Evolutionary conservation across 2,113 vertebrate genomes (phyloP).

Genomic region (Protobothrops flavoviridis): DNA sequence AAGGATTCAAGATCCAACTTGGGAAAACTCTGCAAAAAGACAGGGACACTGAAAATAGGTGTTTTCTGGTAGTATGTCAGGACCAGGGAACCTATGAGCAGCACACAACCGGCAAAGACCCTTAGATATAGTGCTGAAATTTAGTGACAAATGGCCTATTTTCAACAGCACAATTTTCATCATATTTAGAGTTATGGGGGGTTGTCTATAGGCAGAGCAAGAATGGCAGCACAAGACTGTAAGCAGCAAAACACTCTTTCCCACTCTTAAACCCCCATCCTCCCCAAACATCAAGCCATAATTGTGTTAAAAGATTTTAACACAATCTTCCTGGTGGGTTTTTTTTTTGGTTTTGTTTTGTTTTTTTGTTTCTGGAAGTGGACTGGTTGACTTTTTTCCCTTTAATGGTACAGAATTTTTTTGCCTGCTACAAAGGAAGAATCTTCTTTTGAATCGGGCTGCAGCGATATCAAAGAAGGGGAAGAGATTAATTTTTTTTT

Average conservation of each 20-base stretch:
- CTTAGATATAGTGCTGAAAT: not conserved
- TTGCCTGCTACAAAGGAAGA: not conserved
- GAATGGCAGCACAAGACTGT: not conserved
- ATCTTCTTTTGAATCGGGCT: not conserved
- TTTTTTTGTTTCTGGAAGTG: not conserved
- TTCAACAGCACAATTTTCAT: not conserved
- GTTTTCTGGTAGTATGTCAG: not conserved
- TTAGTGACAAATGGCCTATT: not conserved
- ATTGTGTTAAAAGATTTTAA: not conserved
- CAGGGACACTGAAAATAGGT: not conserved
- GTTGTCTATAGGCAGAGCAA: not conserved
- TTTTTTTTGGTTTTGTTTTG: too few relatives aligned
- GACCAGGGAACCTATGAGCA: not conserved
- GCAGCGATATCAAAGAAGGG: not conserved
- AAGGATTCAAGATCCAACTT: not conserved
- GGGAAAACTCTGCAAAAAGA: not conserved
- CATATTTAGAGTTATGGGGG: not conserved
- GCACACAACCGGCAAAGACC: too few relatives aligned
- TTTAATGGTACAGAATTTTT: not conserved
- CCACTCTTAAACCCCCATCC: not conserved
- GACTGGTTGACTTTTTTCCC: not conserved
- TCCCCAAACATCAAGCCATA: not conserved
- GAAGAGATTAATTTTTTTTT: not conserved
- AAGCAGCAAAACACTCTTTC: not conserved
- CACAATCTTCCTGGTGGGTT: not conserved